Evolutionary conservation across 2,797 vertebrate species (phyloP).

Genomic region (Numenius phaeopus): DNA sequence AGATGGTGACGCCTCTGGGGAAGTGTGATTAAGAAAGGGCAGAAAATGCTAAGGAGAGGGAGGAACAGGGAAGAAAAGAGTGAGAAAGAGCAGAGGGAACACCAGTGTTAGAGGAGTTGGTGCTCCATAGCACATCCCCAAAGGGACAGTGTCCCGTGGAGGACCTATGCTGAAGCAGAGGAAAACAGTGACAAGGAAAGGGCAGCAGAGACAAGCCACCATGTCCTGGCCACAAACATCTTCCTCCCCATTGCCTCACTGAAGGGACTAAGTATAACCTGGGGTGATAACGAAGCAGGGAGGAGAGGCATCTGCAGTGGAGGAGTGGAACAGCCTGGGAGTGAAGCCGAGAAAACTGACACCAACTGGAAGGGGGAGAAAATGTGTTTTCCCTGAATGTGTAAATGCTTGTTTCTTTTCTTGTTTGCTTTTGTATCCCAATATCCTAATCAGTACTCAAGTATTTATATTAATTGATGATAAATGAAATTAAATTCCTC

Average conservation of each 20-base stretch:
- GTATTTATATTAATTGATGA: background rate
- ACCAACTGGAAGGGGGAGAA: background rate
- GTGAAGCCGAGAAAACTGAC: background rate
- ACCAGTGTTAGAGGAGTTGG: background rate
- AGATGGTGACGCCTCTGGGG: fast-evolving
- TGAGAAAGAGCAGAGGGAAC: background rate
- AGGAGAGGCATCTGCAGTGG: background rate
- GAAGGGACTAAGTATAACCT: background rate
- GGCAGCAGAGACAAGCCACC: background rate
- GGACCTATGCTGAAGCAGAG: background rate
- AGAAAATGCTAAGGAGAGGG: background rate
- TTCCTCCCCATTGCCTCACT: background rate
- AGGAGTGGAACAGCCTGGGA: background rate
- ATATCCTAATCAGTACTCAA: background rate
- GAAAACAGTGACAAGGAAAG: background rate
- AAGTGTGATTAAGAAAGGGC: background rate
- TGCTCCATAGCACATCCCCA: background rate
- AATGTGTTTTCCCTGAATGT: background rate
- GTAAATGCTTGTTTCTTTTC: background rate
- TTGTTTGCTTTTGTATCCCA: background rate
- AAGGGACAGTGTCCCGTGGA: background rate
- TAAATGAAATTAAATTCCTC: background rate
- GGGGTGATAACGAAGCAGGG: fast-evolving
- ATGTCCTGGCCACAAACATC: background rate
- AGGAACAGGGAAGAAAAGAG: background rate